A percentile compares a stretch with the other conserved stretches of the same genome.
These are phyloP conservation scores for Alouatta palliata DNA, from an alignment of 2,113 vertebrate genomes.

Conservation along the genomic window DNA sequence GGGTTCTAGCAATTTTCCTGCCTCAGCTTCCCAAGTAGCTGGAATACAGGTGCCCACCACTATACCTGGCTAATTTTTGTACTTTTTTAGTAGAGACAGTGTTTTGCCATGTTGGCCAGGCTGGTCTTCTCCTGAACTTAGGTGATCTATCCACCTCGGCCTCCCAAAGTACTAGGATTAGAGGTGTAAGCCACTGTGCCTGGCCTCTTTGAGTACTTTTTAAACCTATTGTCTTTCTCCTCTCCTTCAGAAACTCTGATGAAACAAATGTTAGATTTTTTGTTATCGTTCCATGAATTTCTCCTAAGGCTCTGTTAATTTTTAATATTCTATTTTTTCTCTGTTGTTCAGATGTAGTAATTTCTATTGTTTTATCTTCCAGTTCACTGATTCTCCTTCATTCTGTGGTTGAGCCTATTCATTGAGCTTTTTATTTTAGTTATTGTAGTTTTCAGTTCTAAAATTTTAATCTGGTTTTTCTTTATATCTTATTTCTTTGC, in stretches of 20 bases:
- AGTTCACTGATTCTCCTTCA: neutral
- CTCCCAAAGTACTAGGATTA: too few relatives aligned
- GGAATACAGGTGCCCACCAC: too few relatives aligned
- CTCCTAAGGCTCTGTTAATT: neutral
- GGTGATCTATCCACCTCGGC: too few relatives aligned
- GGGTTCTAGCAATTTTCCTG: too few relatives aligned
- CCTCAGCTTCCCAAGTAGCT: too few relatives aligned
- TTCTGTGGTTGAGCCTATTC: neutral
- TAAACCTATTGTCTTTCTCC: neutral
- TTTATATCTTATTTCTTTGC: neutral
- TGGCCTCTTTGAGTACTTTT: neutral
- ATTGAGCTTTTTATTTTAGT: neutral
- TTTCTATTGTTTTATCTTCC: neutral
- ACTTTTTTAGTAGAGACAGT: too few relatives aligned
- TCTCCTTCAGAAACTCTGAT: neutral
- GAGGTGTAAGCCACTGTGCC: too few relatives aligned
- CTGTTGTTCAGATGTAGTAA: neutral
- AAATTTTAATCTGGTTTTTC: neutral
- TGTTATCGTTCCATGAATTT: neutral
- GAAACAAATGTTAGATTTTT: neutral
- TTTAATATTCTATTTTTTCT: neutral
- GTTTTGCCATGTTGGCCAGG: too few relatives aligned
- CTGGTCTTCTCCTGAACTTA: too few relatives aligned
- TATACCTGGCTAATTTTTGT: too few relatives aligned
- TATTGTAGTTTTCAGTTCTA: neutral